phyloP scores from a whole-genome alignment of 2,113 vertebrate genomes.

The Peromyscus californicus region DNA sequence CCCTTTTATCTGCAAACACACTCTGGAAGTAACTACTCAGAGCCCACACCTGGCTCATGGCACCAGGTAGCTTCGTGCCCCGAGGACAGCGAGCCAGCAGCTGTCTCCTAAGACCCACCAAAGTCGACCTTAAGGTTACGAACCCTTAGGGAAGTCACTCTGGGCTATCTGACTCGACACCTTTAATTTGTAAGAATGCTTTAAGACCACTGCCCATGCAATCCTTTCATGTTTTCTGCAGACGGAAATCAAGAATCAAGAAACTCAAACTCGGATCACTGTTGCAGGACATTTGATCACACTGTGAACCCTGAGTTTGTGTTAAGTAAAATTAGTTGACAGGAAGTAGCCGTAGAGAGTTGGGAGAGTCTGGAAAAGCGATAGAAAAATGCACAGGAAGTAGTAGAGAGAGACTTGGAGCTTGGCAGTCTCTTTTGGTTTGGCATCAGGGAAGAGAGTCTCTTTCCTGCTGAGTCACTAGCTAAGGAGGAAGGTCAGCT shows the following conservation, averaged over 20 bases:
- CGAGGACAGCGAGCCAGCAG: neutral
- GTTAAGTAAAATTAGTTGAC: neutral
- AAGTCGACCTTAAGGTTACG: neutral
- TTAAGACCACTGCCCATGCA: neutral
- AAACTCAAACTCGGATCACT: neutral
- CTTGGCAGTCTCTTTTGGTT: neutral
- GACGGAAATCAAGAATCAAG: neutral
- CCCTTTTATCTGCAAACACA: neutral
- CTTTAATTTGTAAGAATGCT: neutral
- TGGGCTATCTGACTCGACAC: neutral
- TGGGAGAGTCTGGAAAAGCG: neutral
- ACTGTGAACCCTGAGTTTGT: neutral
- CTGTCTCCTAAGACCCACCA: neutral
- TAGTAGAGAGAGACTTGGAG: neutral
- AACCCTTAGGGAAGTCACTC: neutral
- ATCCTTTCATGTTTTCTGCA: neutral
- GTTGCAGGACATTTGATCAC: neutral
- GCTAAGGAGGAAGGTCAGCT: neutral
- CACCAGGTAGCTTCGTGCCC: neutral
- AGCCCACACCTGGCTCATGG: neutral
- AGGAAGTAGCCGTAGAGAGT: neutral
- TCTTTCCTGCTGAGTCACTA: neutral
- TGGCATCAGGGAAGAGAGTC: no score
- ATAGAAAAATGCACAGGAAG: no score
- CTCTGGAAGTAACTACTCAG: neutral